These are phyloP conservation scores for Drosophila funebris DNA, from an alignment of 1,140 invertebrate species.

Conservation along the genomic window DNA sequence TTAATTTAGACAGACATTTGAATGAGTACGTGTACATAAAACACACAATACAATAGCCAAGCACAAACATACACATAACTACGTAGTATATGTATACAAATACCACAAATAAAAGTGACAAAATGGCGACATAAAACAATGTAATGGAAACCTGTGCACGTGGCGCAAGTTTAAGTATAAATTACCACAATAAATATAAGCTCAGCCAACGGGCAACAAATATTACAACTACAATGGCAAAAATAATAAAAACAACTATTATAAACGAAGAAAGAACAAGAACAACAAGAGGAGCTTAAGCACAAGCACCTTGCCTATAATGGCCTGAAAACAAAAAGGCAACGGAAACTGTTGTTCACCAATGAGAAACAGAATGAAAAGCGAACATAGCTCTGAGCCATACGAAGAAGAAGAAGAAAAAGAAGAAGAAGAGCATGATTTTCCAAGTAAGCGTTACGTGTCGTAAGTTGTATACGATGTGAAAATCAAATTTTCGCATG, in stretches of 20 bases:
- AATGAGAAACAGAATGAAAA: constrained; percentile 48
- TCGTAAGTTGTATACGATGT: constrained; percentile 59
- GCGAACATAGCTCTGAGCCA: constrained; percentile 25
- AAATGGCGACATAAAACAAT: constrained; percentile 34
- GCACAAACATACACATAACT: constrained; percentile 18
- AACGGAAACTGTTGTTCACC: constrained; percentile 51
- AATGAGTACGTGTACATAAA: constrained; percentile 12
- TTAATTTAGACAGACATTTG: constrained; percentile 58
- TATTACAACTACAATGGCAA: constrained; percentile 39
- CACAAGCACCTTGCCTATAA: constrained; percentile 46
- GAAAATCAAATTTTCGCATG: constrained; percentile 79
- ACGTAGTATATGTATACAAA: background rate
- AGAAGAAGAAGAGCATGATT: constrained; percentile 36
- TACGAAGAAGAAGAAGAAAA: constrained; percentile 16
- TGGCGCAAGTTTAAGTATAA: constrained; percentile 67
- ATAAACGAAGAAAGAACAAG: constrained; percentile 2
- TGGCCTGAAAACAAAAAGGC: constrained; percentile 44
- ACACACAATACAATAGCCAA: constrained; percentile 47
- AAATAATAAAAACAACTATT: constrained; percentile 9
- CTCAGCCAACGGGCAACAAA: constrained; percentile 52
- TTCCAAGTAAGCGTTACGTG: constrained; percentile 66
- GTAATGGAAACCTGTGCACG: constrained; percentile 25
- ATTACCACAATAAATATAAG: constrained; percentile 75
- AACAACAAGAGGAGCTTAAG: constrained; percentile 53
- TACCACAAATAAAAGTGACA: constrained; percentile 39